phyloP scores from a whole-genome alignment of 2,797 vertebrate genomes.

The Oophaga sylvatica region DNA sequence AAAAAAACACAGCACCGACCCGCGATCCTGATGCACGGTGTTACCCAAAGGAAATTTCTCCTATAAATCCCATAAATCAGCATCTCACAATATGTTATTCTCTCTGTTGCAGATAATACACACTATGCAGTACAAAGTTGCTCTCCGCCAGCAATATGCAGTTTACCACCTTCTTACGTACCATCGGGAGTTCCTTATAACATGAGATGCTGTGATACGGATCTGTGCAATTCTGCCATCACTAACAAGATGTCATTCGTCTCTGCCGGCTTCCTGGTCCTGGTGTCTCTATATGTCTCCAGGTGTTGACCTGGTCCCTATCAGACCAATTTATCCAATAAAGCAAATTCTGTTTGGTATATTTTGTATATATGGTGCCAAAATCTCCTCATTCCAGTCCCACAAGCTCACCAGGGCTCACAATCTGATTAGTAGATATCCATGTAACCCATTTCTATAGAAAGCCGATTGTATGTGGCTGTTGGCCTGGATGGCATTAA shows the following conservation, averaged over 20 bases:
- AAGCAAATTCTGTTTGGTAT: not conserved
- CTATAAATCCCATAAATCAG: not conserved
- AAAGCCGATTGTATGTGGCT: too few species aligned
- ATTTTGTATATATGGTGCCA: not conserved
- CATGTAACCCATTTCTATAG: too few species aligned
- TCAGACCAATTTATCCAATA: not conserved
- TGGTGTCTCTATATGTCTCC: not conserved
- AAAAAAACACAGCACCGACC: too few species aligned
- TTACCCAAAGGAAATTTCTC: too few species aligned
- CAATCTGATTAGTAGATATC: too few species aligned
- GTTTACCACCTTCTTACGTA: not conserved
- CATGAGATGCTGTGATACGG: not conserved
- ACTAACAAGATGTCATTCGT: not conserved
- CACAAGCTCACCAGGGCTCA: too few species aligned
- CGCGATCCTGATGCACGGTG: too few species aligned
- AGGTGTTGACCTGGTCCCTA: not conserved
- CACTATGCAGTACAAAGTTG: not conserved
- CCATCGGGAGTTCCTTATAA: rapidly evolving
- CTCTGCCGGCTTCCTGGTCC: not conserved
- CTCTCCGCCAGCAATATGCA: rapidly evolving
- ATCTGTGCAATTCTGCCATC: constrained; percentile 37
- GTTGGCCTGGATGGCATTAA: too few species aligned
- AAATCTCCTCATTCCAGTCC: too few species aligned
- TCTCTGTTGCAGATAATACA: not conserved
- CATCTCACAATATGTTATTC: not conserved